Evolutionary conservation across 2,888 invertebrate genomes (phyloP), one percentile per base, ranked within the genome.

Genomic region (Girardia tigrina): DNA sequence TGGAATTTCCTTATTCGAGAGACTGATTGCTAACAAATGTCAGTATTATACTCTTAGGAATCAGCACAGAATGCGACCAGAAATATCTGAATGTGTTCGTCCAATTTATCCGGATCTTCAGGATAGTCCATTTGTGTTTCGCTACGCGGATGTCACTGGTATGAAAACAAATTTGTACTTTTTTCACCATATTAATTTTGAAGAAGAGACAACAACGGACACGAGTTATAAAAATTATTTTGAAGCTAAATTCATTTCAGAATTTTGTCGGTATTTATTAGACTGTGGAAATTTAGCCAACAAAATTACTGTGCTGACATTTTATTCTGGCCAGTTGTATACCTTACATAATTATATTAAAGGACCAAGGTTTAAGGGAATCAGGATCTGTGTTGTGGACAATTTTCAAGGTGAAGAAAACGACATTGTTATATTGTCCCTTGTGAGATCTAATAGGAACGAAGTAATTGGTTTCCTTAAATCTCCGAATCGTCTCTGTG

Each of bases 341-440:
- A 84, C 87, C 42, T 84, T 89, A 76, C 85, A 84, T 79, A 84
- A 86, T 80, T 79, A 80, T 42, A 80, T 80, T 73, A 26, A n/a
- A 14, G 6, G 12, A 4, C 74, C 26, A 2, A 14, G 4, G 2
- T 73, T 26, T n/a, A 73, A 28, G 23, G 86, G 87, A 56, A 86
- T 90, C 8, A 85, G 86, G 78, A 87, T 90, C 27, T 87, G 88
- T 0, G 88, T 88, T 0, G 88, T 91, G 0, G 91, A 91, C 81
- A 90, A 90, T 81, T 91, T 88, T 80, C 91, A 91, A 85, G 91
- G 91, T 0, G 89, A 90, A 80, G 90, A 84, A 78, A 84, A 83
- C 78, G 83, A 83, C 75, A 82, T 84, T 70, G 79, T 84, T 20
- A 75, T 84, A 16, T 76, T 84, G 36, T 83, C 83, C 23, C 79